Evolutionary conservation across 1,140 invertebrate genomes (phyloP).

Genomic region (Eulimnadia texana): DNA sequence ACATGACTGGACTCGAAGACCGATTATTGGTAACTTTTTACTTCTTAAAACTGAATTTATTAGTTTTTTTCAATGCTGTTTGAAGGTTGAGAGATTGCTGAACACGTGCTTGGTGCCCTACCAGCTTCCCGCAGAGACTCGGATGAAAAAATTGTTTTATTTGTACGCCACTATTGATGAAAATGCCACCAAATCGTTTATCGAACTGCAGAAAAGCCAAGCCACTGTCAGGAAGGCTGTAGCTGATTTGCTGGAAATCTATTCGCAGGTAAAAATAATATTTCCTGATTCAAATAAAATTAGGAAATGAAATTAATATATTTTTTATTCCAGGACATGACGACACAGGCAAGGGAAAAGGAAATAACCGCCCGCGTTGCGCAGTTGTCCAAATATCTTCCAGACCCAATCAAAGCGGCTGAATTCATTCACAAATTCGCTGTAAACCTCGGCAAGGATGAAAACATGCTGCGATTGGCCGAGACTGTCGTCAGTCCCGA

Average conservation of each 20-base stretch:
- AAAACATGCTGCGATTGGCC: constrained; percentile 60
- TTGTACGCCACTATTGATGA: constrained; percentile 84
- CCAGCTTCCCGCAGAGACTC: constrained; percentile 61
- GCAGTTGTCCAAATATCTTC: constrained; percentile 55
- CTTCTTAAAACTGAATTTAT: no score
- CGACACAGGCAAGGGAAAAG: constrained; percentile 40
- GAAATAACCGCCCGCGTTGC: constrained; percentile 46
- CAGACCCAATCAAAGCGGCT: constrained; percentile 79
- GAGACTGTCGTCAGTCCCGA: constrained; percentile 71
- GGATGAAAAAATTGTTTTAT: constrained; percentile 90
- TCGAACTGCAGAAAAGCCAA: constrained; percentile 87
- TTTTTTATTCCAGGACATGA: constrained; percentile 16
- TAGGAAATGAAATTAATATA: constrained; percentile 6
- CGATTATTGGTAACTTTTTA: constrained; percentile 30
- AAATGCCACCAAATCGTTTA: constrained; percentile 87
- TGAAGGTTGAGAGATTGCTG: constrained; percentile 72
- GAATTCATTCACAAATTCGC: constrained; percentile 86
- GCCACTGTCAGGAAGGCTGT: constrained; percentile 62
- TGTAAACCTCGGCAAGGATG: constrained; percentile 59
- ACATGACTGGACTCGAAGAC: constrained; percentile 60
- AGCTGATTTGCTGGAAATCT: constrained; percentile 67
- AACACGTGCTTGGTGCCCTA: constrained; percentile 93
- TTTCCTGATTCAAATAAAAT: background rate
- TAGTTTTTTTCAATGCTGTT: background rate
- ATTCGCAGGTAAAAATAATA: constrained; percentile 38